Evolutionary conservation across 53 echinoderm and acorn worm genomes (phyloP), one percentile per base, ranked within the genome.

Genomic region (Arbacia lixula): DNA sequence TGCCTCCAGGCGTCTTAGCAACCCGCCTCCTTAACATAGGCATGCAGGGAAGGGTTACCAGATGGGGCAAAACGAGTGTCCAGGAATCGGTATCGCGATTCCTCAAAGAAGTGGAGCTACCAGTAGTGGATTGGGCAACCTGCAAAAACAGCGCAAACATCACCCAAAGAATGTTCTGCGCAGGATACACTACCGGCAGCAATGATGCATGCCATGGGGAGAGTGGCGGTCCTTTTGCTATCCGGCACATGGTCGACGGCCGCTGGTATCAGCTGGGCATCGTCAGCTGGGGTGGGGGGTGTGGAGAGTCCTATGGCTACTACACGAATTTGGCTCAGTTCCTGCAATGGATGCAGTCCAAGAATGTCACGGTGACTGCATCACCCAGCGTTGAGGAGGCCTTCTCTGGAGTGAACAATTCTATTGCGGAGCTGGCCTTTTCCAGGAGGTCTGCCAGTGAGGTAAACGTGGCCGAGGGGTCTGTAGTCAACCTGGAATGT

Each of bases 261-360:
- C 84, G 85, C 22, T 94, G 94, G 93, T 83, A 94, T 86, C 66
- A 94, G 37, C 34, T 94, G 0, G 97, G 97, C 1, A 77, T 97
- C 34, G 90, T 91, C 4, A 97, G 93, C 50, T 94, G 97, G 94
- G 97, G 97, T 2, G 83, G 88, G 26, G 93, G 94, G 6, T 97
- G 97, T 72, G 89, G 78, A 3, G 72, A 37, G 26, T 12, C 9
- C 16, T 97, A 93, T 68, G 97, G 97, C 19, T 92, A 89, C 77
- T 97, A 97, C 64, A 94, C 94, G 0, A 90, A 72, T 33, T 61
- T 95, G 0, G 20, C 85, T 29, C 69, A 68, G 24, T 95, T 85
- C 34, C 34, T 81, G 6, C 11, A 74, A 19, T 95, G 95, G 95
- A 58, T 89, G 33, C 74, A 46, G 5, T 74, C 74, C 5, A 52